Conservation (phyloP, 2,888 invertebrate species). For the Agonopterix alstromeriana region DNA sequence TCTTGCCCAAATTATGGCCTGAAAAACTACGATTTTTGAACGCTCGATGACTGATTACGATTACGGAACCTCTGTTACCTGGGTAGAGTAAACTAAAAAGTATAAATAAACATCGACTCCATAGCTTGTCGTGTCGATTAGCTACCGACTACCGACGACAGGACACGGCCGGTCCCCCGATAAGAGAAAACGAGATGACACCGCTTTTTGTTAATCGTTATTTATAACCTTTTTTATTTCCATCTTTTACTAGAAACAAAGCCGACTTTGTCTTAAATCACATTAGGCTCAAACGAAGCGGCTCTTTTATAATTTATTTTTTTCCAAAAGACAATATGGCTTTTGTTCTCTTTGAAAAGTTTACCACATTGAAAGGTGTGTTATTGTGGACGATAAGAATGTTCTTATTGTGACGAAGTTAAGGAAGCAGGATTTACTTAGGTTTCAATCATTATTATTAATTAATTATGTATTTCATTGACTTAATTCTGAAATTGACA, state of each 20-base stretch:
- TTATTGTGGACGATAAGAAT: no score
- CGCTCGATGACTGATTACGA: no score
- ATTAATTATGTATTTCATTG: no score
- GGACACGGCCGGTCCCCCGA: conserved; percentile 35
- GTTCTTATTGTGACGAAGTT: no score
- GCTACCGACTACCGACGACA: conserved; percentile 43
- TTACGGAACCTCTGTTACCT: background rate
- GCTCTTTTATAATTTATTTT: conserved; percentile 22
- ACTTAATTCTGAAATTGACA: no score
- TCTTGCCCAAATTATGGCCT: no score
- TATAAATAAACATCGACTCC: conserved; percentile 26
- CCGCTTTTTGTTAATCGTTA: conserved; percentile 72
- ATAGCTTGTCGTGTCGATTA: conserved; percentile 33
- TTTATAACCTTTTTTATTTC: conserved; percentile 63
- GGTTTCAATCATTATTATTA: no score
- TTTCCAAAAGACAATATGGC: conserved; percentile 27
- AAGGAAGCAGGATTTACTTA: no score
- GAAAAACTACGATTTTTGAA: no score
- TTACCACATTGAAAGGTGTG: background rate
- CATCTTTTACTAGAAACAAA: conserved; percentile 36
- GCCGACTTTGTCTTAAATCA: conserved; percentile 60
- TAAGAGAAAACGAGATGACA: conserved; percentile 69
- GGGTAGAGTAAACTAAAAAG: background rate
- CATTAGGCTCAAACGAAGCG: conserved; percentile 31
- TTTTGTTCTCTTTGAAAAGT: conserved; percentile 14